phyloP scores from a whole-genome alignment of 2,113 vertebrate genomes.

The Gobio gobio region DNA sequence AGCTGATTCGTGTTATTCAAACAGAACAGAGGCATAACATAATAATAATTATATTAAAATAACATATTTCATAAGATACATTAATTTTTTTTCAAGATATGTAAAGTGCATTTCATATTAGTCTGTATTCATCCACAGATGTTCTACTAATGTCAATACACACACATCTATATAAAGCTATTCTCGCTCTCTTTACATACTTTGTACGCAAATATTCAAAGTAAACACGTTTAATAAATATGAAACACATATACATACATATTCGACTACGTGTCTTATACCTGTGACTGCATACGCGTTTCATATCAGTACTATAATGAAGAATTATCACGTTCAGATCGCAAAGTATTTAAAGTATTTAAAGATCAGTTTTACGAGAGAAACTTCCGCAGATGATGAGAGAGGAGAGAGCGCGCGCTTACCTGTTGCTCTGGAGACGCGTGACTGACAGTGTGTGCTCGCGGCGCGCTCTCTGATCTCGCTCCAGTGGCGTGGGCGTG shows the following conservation, averaged over 20 bases:
- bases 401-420: slow-evolving; percentile 46
- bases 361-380: background rate
- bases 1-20: no score
- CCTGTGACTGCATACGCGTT: background rate
- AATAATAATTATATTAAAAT: no score
- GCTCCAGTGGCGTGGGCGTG: background rate
- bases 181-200: background rate
- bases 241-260: background rate
- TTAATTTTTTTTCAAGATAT: background rate
- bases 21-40: no score
- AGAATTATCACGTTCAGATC: background rate
- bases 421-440: slow-evolving; percentile 72
- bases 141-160: background rate
- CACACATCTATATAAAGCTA: no score
- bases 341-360: background rate
- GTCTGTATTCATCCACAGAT: background rate
- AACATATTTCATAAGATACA: background rate
- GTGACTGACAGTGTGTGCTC: slow-evolving; percentile 42
- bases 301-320: background rate
- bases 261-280: background rate
- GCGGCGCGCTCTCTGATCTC: background rate
- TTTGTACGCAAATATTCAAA: background rate
- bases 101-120: background rate
- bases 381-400: background rate
- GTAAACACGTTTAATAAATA: background rate